Evolutionary conservation across 2,797 vertebrate species (phyloP).

Genomic region (Trichosurus vulpecula): DNA sequence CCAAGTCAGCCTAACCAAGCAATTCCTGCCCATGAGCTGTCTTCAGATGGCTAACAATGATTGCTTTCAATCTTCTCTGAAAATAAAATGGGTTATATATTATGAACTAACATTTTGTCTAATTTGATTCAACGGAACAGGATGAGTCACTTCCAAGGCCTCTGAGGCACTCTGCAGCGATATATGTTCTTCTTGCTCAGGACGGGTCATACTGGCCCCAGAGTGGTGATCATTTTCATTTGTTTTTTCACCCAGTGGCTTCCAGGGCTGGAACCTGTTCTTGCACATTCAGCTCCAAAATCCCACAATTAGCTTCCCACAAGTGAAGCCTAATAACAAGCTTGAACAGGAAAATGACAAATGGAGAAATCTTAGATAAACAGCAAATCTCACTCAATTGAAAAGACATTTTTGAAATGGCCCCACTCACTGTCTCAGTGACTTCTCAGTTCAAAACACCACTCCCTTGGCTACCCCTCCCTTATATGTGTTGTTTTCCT

Average conservation of each 20-base stretch:
- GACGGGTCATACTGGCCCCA: not conserved
- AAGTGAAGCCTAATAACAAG: not conserved
- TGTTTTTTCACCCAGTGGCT: not conserved
- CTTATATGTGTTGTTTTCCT: accelerated
- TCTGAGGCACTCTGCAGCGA: not conserved
- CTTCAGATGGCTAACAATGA: not conserved
- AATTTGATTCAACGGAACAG: not conserved
- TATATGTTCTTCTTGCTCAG: not conserved
- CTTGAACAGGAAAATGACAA: constrained; percentile 5
- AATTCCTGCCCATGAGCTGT: not conserved
- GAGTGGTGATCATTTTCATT: not conserved
- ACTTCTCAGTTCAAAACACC: not conserved
- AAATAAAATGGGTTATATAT: not conserved
- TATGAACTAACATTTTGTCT: not conserved
- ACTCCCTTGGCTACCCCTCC: constrained; percentile 9
- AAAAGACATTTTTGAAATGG: not conserved
- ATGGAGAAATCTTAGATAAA: not conserved
- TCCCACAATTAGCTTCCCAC: constrained; percentile 1
- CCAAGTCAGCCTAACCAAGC: not conserved
- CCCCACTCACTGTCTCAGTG: not conserved
- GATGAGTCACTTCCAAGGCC: not conserved
- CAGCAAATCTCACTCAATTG: not conserved
- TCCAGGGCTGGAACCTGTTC: not conserved
- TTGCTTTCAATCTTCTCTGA: constrained; percentile 18
- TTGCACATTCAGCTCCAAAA: not conserved